Conservation (phyloP, 2,888 invertebrate species). For the Chloromyia formosa region DNA sequence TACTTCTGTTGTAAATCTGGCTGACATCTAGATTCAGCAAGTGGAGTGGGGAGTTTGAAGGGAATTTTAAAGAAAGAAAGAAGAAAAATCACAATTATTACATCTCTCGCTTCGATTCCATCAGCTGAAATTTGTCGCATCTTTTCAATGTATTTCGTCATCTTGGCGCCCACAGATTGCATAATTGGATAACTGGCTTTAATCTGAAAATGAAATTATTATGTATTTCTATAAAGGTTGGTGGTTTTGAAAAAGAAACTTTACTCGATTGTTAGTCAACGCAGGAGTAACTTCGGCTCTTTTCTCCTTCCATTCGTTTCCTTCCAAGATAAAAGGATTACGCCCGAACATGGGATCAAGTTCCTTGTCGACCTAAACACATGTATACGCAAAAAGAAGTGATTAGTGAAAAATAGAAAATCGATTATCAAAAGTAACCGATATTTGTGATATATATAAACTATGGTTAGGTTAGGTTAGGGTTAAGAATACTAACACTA, state of each 20-base stretch:
- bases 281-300: conserved; percentile 66
- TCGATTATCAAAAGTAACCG: too few species aligned
- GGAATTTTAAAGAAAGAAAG: too few species aligned
- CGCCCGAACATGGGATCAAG: conserved; percentile 64
- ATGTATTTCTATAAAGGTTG: too few species aligned
- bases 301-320: conserved; percentile 65
- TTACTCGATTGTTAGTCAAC: conserved; percentile 64
- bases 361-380: conserved; percentile 58
- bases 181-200: conserved; percentile 66
- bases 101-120: conserved; percentile 64
- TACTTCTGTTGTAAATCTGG: conserved; percentile 63
- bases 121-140: conserved; percentile 53
- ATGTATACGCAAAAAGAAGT: background rate
- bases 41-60: too few species aligned
- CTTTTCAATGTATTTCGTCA: conserved; percentile 62
- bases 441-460: too few species aligned
- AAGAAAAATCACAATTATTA: conserved; percentile 50
- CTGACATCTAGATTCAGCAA: background rate
- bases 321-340: conserved; percentile 65
- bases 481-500: too few species aligned
- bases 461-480: too few species aligned
- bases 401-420: background rate
- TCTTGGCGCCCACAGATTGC: conserved; percentile 60
- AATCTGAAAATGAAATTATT: conserved; percentile 53
- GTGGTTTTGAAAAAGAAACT: background rate